Base-by-base conservation (phyloP, 2,888 invertebrate species). In the Sacculina carcini region DNA sequence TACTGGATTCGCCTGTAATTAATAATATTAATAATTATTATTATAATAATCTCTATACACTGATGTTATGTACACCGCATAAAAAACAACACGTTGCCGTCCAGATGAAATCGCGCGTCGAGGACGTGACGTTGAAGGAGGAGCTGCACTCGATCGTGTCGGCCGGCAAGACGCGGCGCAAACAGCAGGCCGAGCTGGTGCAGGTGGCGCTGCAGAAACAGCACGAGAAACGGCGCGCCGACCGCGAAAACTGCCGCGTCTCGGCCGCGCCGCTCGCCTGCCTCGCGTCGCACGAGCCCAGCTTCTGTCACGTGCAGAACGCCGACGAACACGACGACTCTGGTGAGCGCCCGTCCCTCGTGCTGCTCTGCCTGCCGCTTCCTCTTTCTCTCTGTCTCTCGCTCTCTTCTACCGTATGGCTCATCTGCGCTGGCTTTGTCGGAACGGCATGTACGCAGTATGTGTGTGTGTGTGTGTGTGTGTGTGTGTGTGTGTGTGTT, bases 151-250 rank as follows among this genome's bases (percentile, higher is more conserved):
- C 92, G 6, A 68, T 94, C 60, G 96, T 99, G 46, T 96, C 98
- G 26, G 96, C 98, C 10, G 96, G 96, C 0, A 92, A 96, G 65
- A 98, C 96, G 0, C 74, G 98, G 21, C 87, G 98, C 64, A 99
- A 98, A 65, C 96, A 98, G 65, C 94, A 98, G 67, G 94, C 96
- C 21, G 98, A 99, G 67, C 77, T 96, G 54, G 89, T 99, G 52
- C 84, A 90, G 61, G 77, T 80, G 66, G 98, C 96, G 1, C 68
- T 98, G 19, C 82, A 90, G 62, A 89, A 89, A 38, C 86, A 94
- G 59, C 92, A 94, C 62, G 94, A 94, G 62, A 86, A 92, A 62
- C 84, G 87, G 63, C 71, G 89, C 7, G 80, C 80, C n/a, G 92
- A 92, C 62, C 69, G 96, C 14, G 92, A 94, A 65, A 87, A 86